phyloP scores from a whole-genome alignment of 2,113 vertebrate genomes.

The Amphiprion percula region DNA sequence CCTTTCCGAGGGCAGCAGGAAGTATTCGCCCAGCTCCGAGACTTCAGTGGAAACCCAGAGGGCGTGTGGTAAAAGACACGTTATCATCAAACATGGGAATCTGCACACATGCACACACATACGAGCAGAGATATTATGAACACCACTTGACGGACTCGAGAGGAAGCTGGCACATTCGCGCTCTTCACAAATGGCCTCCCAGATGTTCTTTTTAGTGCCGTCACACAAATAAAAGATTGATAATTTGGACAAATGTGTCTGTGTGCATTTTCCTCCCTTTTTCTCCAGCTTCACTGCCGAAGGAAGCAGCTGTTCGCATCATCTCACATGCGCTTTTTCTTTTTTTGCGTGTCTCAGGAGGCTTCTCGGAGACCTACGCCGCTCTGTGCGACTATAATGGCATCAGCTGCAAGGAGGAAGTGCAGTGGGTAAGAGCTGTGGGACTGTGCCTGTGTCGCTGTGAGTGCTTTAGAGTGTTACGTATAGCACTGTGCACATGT shows the following conservation, averaged over 20 bases:
- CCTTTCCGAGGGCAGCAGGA: conserved; percentile 87
- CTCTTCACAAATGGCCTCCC: conserved; percentile 45
- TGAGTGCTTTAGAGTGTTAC: conserved; percentile 66
- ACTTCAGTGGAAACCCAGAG: conserved; percentile 88
- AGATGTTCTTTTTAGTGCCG: conserved; percentile 68
- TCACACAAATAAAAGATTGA: conserved; percentile 57
- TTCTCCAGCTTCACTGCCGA: conserved; percentile 20
- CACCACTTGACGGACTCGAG: conserved; percentile 21
- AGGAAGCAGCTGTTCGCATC: conserved; percentile 72
- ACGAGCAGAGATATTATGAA: conserved; percentile 29
- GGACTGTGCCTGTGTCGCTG: conserved; percentile 64
- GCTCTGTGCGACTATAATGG: conserved; percentile 92
- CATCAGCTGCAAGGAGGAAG: conserved; percentile 86
- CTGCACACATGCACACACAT: conserved; percentile 21
- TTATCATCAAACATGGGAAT: conserved; percentile 38
- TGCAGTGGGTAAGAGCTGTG: conserved; percentile 82
- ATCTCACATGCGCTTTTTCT: conserved; percentile 31
- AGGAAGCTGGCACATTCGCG: conserved; percentile 44
- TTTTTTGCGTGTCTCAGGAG: conserved; percentile 75
- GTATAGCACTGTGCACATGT: conserved; percentile 43
- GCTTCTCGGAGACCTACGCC: conserved; percentile 88
- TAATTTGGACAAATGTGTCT: conserved; percentile 52
- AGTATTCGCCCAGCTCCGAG: conserved; percentile 89
- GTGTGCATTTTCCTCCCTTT: conserved; percentile 30
- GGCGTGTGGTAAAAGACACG: conserved; percentile 85